Base-by-base conservation (phyloP, 1,140 invertebrate species). In the Achroia grisella region DNA sequence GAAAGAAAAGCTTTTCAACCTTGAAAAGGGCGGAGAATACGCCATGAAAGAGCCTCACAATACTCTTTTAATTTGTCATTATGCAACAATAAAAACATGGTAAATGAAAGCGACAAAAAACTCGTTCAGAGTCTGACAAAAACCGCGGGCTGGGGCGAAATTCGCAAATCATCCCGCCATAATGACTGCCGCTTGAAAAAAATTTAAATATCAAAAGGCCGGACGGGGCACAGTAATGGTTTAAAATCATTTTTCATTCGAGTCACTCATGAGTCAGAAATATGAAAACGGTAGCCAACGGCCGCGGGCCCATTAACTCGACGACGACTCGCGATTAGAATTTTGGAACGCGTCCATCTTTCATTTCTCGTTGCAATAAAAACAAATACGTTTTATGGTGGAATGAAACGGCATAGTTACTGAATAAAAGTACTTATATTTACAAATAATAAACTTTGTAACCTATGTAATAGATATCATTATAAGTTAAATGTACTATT, bases 171-270 rank as follows among this genome's bases (percentile, higher is more conserved):
- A 85, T 82, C 58, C 73, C 63, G 56, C 52, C 67, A 58, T 84
- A 84, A 84, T 84, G 80, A 80, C 62, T 71, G 71, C 72, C 78
- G 78, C 80, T 84, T 84, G 68, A 79, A 84, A 84, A 83, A 82
- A 84, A 84, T 77, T 84, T 82, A 84, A 85, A 85, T 85, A 85
- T 85, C 78, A 85, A 85, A 82, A 85, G 78, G 67, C 76, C 76
- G 78, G 78, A 82, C 80, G 78, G 71, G 75, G 72, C 78, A 66
- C 71, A 62, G 63, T 85, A 85, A 85, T 85, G 80, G 80, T 85
- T 85, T 85, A 82, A 85, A 85, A 73, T 82, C 80, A 85, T 85
- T 85, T 82, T 85, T 85, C 80, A 85, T 85, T 73, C 71, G 69
- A 82, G 69, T 75, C 76, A 80, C 61, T 80, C 68, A 68, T 69